phyloP scores from a whole-genome alignment of 1,140 invertebrate species.

The Sipha flava region DNA sequence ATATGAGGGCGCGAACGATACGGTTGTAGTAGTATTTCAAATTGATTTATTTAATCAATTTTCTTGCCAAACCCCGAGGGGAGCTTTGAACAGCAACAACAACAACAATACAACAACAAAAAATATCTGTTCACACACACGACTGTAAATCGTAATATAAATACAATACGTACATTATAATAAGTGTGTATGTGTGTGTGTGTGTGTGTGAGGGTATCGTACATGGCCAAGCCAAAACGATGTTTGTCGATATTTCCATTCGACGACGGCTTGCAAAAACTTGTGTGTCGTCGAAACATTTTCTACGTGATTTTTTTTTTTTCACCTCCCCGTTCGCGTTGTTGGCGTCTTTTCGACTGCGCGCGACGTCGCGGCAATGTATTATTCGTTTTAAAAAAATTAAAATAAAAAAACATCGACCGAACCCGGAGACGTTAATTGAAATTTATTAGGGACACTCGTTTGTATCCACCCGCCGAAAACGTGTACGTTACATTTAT shows the following conservation, averaged over 20 bases:
- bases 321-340: background rate
- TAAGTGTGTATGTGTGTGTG: no score
- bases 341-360: conserved; percentile 11
- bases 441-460: conserved; percentile 26
- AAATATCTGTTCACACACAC: background rate
- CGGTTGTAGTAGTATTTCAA: background rate
- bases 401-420: background rate
- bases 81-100: background rate
- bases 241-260: no score
- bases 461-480: background rate
- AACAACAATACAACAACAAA: background rate
- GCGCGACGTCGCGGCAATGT: background rate
- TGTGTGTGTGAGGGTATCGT: no score
- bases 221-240: no score
- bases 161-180: background rate
- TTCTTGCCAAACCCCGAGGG: conserved; percentile 16
- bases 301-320: background rate
- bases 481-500: conserved; percentile 24
- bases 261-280: background rate
- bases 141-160: background rate
- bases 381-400: conserved; percentile 16
- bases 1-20: background rate
- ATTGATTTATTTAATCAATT: conserved; percentile 30
- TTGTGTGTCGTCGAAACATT: background rate
- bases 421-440: conserved; percentile 16